phyloP scores from a whole-genome alignment of 30 jellyfish, hydroid and myxozoan species.

The Hydractinia echinata region DNA sequence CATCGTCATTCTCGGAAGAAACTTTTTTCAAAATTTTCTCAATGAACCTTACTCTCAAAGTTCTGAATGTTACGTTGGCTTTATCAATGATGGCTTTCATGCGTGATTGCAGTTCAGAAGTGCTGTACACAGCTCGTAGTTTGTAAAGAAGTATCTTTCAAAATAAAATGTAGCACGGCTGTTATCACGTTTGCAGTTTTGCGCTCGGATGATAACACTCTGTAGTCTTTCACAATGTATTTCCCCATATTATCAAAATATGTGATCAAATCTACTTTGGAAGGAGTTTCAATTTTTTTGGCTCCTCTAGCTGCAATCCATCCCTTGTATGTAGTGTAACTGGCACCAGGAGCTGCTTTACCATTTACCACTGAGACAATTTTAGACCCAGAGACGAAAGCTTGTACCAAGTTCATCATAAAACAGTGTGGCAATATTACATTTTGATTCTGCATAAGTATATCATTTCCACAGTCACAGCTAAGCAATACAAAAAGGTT shows the following conservation, averaged over 20 bases:
- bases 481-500: no score
- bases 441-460: neutral
- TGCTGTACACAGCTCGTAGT: no score
- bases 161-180: no score
- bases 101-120: no score
- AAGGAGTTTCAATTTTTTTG: constrained; percentile 2
- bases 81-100: constrained; percentile 1
- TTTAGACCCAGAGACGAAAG: constrained; percentile 13
- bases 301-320: constrained; percentile 19
- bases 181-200: no score
- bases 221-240: constrained; percentile 1
- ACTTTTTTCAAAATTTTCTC: constrained; percentile 1
- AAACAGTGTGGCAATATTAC: constrained; percentile 7
- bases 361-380: constrained; percentile 16
- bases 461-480: constrained; percentile 10
- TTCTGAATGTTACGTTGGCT: neutral
- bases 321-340: constrained; percentile 15
- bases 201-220: neutral
- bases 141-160: no score
- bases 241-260: constrained; percentile 5
- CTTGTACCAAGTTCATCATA: constrained; percentile 4
- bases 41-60: constrained; percentile 2
- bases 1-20: constrained; percentile 3
- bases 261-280: no score
- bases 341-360: constrained; percentile 11